Evolutionary conservation across 2,888 invertebrate species (phyloP), one percentile per base, ranked within the genome.

Genomic region (Globia sparganii): DNA sequence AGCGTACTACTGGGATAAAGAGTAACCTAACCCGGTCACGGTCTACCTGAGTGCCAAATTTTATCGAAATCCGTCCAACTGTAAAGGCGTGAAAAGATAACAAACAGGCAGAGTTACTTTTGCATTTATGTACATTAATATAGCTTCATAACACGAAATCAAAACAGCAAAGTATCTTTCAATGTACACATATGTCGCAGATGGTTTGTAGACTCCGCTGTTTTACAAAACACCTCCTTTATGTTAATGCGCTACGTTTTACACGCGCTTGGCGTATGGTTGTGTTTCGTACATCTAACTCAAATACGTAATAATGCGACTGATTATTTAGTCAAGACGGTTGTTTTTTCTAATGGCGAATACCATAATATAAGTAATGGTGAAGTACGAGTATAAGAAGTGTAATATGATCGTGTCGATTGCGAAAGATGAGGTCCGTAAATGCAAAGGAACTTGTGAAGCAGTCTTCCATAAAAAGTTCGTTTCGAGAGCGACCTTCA

Each of bases 401-500:
- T 70, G 65, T 3, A 71, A 65, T 34, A 74, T 66, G 49, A 3
- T 53, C 11, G 28, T 70, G 6, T 70, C 78, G 8, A 9, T 75
- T 2, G 66, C 28, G 8, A 70, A 75, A 56, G 46, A 70, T 34
- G 78, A 70, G 11, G 37, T n/a, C 4, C 8, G 11, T 31, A 78
- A 70, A 66, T 75, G 70, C 11, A 78, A 70, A 37, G 65, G 69
- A 2, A 2, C 58, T 15, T 74, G 71, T 75, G 58, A 72, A 37
- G 66, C 70, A 28, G 62, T 71, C 0, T 78, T 75, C 9, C 67
- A 58, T 62, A 75, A 75, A 65, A 78, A 58, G 21, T 78, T 67
- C 37, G 46, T 75, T 0, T 31, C 62, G 25, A 67, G n/a, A 66
- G 13, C 25, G 25, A 65, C 66, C 58, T 40, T 65, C 46, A 56